phyloP scores from a whole-genome alignment of 2,113 vertebrate genomes.

The Hemiprocne comata region DNA sequence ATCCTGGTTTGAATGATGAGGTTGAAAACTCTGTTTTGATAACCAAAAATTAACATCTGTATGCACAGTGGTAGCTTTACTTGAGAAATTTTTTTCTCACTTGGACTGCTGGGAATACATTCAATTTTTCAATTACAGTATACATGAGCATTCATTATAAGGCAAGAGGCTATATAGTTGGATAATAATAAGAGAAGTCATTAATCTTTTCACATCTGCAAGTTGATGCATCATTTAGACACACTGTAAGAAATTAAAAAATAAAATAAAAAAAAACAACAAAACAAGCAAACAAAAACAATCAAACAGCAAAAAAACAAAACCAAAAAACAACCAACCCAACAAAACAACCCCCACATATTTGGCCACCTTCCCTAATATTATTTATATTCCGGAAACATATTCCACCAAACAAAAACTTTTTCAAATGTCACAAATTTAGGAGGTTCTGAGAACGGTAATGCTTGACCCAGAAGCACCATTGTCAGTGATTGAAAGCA shows the following conservation, averaged over 20 bases:
- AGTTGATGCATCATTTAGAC: background rate
- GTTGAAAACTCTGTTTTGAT: background rate
- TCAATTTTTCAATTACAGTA: background rate
- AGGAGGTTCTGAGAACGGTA: background rate
- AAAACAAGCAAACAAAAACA: too few relatives aligned
- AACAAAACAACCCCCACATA: fast-evolving
- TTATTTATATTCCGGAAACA: background rate
- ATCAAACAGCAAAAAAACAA: too few relatives aligned
- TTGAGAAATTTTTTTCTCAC: background rate
- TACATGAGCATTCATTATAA: background rate
- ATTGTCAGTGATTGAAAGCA: background rate
- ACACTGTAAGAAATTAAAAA: too few relatives aligned
- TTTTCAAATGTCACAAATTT: background rate
- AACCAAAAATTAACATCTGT: background rate
- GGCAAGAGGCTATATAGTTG: background rate
- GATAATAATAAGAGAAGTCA: background rate
- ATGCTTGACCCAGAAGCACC: background rate
- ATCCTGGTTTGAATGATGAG: background rate
- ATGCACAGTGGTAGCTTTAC: background rate
- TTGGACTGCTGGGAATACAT: background rate
- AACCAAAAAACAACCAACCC: background rate
- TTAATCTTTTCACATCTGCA: background rate
- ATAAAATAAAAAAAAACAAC: too few relatives aligned
- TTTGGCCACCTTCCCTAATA: background rate
- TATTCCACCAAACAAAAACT: background rate